Base-by-base conservation (phyloP, 2,113 vertebrate genomes). In the Onychorhynchus coronatus region DNA sequence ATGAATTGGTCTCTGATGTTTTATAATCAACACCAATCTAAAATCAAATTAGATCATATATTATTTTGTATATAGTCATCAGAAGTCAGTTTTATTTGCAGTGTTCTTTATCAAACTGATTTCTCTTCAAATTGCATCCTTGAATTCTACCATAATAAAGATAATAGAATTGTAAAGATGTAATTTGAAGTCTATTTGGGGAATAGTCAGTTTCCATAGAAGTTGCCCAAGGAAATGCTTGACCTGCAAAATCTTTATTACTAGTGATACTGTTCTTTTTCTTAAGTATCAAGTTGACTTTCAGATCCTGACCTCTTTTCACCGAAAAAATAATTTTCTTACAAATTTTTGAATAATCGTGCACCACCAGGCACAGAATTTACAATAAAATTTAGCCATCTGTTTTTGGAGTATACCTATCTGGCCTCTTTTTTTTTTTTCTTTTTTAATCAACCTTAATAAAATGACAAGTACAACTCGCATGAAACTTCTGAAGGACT, bases 91-190 rank as follows among this genome's bases (percentile, higher is more conserved):
- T 85, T 83, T 88, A 66, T 90, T 93, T 88, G 49, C 41, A 72
- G 19, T 30, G 5, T 58, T 25, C 33, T 75, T 94, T 86, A 56
- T 67, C 80, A 89, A 77, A 89, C 30, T 39, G 70, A 59, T 93
- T 87, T 86, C 14, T 82, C 39, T 88, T 79, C 49, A 83, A 93
- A 90, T 85, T 92, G 44, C 9, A 7, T 33, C 13, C 37, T 73
- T 46, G 41, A 59, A 88, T 68, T 46, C 44, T 70, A 59, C 62
- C 46, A 47, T 61, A 79, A 8, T 58, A 66, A 82, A 93, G 70
- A 89, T 79, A 93, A 94, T 88, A 85, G 71, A 90, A 90, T 65
- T 90, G 49, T 53, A 83, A 91, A 89, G 56, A 88, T 85, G 79
- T 41, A 94, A 90, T 91, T 94, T 93, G 62, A 78, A 82, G 35